Percentiles rank a stretch among this genome's conserved stretches.
These are phyloP conservation scores for Tiphia femorata DNA, from an alignment of 2,888 invertebrate genomes.

Conservation along the genomic window DNA sequence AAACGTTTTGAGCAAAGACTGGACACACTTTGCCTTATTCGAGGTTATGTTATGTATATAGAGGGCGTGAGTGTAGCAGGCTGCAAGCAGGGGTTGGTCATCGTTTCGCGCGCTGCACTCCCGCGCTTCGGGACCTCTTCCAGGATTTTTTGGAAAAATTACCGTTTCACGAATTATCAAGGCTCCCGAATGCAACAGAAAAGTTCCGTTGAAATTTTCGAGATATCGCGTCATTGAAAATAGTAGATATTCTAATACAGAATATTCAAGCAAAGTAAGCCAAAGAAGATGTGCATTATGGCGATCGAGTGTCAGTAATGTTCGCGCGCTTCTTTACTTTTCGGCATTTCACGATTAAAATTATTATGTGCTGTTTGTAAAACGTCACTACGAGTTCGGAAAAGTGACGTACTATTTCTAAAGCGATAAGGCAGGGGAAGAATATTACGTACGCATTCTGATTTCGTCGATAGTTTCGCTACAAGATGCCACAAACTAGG, in stretches of 20 bases:
- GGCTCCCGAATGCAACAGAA: neutral
- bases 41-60: constrained; percentile 64
- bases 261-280: constrained; percentile 33
- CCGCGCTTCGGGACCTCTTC: constrained; percentile 59
- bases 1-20: constrained; percentile 13
- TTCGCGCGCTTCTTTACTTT: constrained; percentile 48
- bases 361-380: too few relatives aligned
- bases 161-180: too few relatives aligned
- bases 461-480: constrained; percentile 51
- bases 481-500: constrained; percentile 66
- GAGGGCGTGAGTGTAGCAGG: constrained; percentile 62
- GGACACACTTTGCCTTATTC: constrained; percentile 33
- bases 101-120: constrained; percentile 65
- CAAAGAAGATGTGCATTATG: constrained; percentile 56
- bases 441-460: too few relatives aligned
- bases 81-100: constrained; percentile 63
- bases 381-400: too few relatives aligned
- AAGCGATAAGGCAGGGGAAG: too few relatives aligned
- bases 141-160: constrained; percentile 34
- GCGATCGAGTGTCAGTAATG: constrained; percentile 57
- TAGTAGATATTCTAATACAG: constrained; percentile 22
- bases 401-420: too few relatives aligned
- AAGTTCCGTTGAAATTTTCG: constrained; percentile 20
- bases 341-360: constrained; percentile 29
- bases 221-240: neutral